Base-by-base conservation (phyloP, 2,113 vertebrate species). In the Chloropsis cyanopogon region DNA sequence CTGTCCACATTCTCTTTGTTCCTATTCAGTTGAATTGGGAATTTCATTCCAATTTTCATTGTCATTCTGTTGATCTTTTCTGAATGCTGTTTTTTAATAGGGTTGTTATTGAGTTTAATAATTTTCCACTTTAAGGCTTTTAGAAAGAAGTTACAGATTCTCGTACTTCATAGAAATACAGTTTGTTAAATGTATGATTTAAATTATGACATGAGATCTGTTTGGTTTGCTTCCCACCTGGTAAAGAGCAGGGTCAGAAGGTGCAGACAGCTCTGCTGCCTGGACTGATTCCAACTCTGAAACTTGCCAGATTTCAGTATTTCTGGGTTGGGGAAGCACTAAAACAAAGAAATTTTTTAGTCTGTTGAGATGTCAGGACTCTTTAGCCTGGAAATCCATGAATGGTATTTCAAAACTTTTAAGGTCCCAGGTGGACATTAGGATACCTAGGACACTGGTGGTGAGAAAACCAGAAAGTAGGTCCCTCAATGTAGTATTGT, bases 361-460 rank as follows among this genome's bases (percentile, higher is more conserved):
- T 83, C 9, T 49, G 1, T 29, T 64, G 42, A 37, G 12, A 10
- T 52, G 3, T 41, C 24, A 53, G 57, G 7, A 25, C 12, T 52
- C 7, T 46, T 61, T 33, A 66, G 10, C 23, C 11, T 72, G 28
- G 31, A 56, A 76, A 80, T 64, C 13, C 20, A n/a, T 7, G 2
- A 22, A 29, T 19, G 8, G 7, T 11, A 26, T 65, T 82, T 75
- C 6, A 61, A 91, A 29, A 4, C 17, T 86, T 60, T 80, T 66
- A 60, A 80, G 5, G 25, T 73, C 18, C 4, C 9, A 13, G 22
- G 24, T 44, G 0, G 1, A 29, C 4, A 2, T 7, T 33, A 33
- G 18, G 15, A 12, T 69, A 47, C 50, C 4, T 41, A 46, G n/a
- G 49, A 50, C 15, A 28, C 12, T 18, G 37, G 4, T 20, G 11